Percentiles rank a stretch among this genome's conserved stretches.
These are phyloP conservation scores for Heliconius himera DNA, from an alignment of 1,140 invertebrate species.

Conservation along the genomic window DNA sequence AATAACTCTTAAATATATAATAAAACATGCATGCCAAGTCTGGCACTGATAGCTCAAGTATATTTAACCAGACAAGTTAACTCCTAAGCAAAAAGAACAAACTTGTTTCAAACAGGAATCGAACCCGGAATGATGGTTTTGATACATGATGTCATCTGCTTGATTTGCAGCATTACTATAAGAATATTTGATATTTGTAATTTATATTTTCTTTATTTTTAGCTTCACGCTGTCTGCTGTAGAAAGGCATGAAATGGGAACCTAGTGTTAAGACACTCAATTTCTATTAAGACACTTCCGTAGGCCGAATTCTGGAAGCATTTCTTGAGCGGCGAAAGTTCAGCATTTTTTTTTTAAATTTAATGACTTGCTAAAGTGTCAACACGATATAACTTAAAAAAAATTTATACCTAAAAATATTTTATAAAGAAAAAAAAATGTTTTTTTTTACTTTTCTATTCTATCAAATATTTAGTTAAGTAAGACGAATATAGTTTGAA, in stretches of 20 bases:
- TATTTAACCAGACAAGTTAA: not conserved
- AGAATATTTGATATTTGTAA: not conserved
- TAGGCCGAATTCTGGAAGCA: too few species aligned
- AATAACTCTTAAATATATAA: not conserved
- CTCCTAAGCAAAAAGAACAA: constrained; percentile 29
- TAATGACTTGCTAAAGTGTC: too few species aligned
- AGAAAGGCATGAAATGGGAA: not conserved
- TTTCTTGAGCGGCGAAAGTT: too few species aligned
- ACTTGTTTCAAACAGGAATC: constrained; percentile 44
- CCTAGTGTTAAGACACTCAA: not conserved
- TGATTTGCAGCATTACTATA: constrained; percentile 14
- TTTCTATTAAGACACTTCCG: not conserved
- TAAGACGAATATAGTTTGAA: not conserved
- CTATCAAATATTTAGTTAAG: not conserved
- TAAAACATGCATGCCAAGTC: not conserved
- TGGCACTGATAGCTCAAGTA: not conserved
- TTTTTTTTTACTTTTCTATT: not conserved
- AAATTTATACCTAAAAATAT: too few species aligned
- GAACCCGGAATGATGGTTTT: constrained; percentile 40
- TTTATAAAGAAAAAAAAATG: too few species aligned
- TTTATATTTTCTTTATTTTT: not conserved
- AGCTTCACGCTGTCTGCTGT: too few species aligned
- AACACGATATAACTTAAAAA: too few species aligned
- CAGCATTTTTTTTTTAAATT: too few species aligned
- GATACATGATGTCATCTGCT: constrained; percentile 11